Evolutionary conservation across 1,140 invertebrate genomes (phyloP), one percentile per base, ranked within the genome.

Genomic region (Procambarus virginalis): DNA sequence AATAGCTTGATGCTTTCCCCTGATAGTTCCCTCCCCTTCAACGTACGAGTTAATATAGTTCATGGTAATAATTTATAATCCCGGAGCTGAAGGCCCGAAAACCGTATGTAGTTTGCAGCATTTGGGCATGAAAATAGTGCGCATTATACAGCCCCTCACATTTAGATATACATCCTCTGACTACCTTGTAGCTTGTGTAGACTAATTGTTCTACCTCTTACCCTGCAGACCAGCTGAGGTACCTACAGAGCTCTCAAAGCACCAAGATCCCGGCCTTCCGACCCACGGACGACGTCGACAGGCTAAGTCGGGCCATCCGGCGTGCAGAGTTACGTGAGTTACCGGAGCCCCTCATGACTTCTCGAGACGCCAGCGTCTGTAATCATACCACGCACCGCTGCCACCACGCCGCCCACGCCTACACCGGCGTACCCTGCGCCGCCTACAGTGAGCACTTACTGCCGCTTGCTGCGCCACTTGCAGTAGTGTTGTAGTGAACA

Each of bases 351-450:
- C 60, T 84, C 3, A 83, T 84, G 75, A 95, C 5, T 94, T 95
- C 92, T 94, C 94, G 49, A 94, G 92, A 92, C 55, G 84, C 92
- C 84, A 94, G 96, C 60, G 60, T 90, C 5, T 98, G 97, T 93
- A 97, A 97, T 2, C 96, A 96, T 90, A 96, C 96, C 92, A 98
- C 97, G 1, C 97, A 98, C 94, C 94, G 97, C 89, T 98, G 97
- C 94, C 96, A 97, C 93, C 97, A 98, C 93, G 97, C 97, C 3
- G 96, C 97, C 20, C 97, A 98, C 94, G 97, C 97, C 75, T 98
- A 98, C 93, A 98, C 97, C 8, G 97, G 97, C 22, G 95, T 98
- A 73, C 97, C 97, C 58, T 97, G 96, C 93, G 96, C 96, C 51
- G 96, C 96, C 76, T 97, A 97, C 93, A 96, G 96, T 97, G 95